phyloP scores from a whole-genome alignment of 1,140 invertebrate species.

The Oppia nitens region DNA sequence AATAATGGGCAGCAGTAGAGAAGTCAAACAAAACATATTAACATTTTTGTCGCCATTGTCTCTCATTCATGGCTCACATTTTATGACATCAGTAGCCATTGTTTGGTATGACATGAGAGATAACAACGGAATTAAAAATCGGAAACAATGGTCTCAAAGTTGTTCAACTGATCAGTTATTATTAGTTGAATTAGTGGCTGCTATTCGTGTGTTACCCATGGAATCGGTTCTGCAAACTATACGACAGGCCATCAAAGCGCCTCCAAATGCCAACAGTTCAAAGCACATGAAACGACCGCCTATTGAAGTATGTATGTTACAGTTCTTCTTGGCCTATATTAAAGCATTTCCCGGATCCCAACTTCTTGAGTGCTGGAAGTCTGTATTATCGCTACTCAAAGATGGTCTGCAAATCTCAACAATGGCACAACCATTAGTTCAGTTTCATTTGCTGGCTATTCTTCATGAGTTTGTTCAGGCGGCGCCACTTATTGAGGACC shows the following conservation, averaged over 20 bases:
- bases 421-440: constrained; percentile 44
- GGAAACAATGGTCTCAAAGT: constrained; percentile 33
- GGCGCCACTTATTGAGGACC: constrained; percentile 53
- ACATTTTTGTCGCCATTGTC: constrained; percentile 74
- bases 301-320: constrained; percentile 42
- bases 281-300: constrained; percentile 23
- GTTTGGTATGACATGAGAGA: constrained; percentile 63
- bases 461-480: constrained; percentile 71
- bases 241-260: constrained; percentile 58
- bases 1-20: constrained; percentile 29
- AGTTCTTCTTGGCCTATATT: constrained; percentile 54
- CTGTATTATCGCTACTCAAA: constrained; percentile 54
- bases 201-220: constrained; percentile 54
- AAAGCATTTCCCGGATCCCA: constrained; percentile 41
- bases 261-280: constrained; percentile 37
- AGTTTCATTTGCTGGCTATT: constrained; percentile 62
- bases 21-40: constrained; percentile 55
- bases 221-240: constrained; percentile 50
- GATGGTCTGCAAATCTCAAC: constrained; percentile 45
- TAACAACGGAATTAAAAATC: background rate
- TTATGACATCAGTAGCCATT: constrained; percentile 66
- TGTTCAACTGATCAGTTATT: constrained; percentile 53
- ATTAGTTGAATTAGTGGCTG: constrained; percentile 57
- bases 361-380: constrained; percentile 59
- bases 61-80: constrained; percentile 60